These are phyloP conservation scores for Schizopygopsis pylzovi DNA, from an alignment of 2,797 vertebrate species.

Conservation along the genomic window DNA sequence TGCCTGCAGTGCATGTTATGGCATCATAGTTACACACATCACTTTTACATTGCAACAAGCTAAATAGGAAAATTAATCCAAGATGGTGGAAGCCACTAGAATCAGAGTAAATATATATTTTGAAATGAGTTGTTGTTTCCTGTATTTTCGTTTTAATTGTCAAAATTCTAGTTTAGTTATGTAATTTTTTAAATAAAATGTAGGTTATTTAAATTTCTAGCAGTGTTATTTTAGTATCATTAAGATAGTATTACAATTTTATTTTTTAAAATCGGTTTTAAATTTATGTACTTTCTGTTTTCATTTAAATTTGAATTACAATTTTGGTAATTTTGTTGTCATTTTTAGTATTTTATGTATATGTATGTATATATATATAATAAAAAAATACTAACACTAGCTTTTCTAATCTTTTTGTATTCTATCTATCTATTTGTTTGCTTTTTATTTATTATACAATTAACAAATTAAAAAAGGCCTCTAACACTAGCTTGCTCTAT, in stretches of 20 bases:
- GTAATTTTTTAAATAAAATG: not conserved
- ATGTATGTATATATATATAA: too few species aligned
- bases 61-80: not conserved
- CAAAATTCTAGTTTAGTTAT: not conserved
- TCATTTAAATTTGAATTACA: not conserved
- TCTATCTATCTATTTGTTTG: too few species aligned
- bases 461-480: too few species aligned
- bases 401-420: too few species aligned
- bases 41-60: not conserved
- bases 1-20: not conserved
- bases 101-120: too few species aligned
- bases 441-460: too few species aligned
- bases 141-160: not conserved
- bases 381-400: too few species aligned
- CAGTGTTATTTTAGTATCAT: too few species aligned
- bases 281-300: not conserved
- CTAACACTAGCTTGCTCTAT: too few species aligned
- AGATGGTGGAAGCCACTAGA: not conserved
- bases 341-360: not conserved
- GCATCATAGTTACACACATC: not conserved
- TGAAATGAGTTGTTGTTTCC: too few species aligned
- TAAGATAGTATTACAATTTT: too few species aligned
- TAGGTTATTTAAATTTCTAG: not conserved
- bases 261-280: too few species aligned
- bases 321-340: not conserved